Base-by-base conservation (phyloP, 1,140 invertebrate genomes). In the Zaprionus camerounensis region DNA sequence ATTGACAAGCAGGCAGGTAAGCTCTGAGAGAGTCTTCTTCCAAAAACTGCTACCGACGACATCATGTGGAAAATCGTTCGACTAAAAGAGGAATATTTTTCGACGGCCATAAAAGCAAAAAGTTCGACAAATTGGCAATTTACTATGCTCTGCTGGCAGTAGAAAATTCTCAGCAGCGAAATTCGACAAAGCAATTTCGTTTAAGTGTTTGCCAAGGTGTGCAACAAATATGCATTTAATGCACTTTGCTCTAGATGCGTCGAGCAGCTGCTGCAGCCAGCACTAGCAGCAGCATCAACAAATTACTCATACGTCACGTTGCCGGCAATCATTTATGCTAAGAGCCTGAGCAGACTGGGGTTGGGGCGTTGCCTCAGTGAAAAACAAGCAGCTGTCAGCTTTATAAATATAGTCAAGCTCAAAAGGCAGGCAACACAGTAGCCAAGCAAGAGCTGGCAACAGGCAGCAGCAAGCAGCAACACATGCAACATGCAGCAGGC, bases 151-250 rank as follows among this genome's bases (percentile, higher is more conserved):
- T 31, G 28, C 28, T 31, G 28, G 28, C 28, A 9, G 9, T 31
- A 49, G 38, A 55, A 63, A 75, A 71, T 71, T 80, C 62, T 66
- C 61, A 38, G 34, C 56, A 38, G 28, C n/a, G 26, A 72, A 77
- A 63, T 74, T 72, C 51, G 77, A 61, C 80, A 86, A 61, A 73
- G 83, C 41, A 72, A 75, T 71, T 75, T 67, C 71, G 59, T 73
- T 44, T 74, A 64, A 70, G 67, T 58, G 58, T 71, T 75, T 71
- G 53, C 59, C 71, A 77, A 82, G 81, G 81, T 82, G 81, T 69
- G 77, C 83, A 84, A 72, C 84, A 87, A 88, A 90, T 79, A 80
- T 88, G 85, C 84, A 81, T 84, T 88, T 88, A 90, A 88, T 88
- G 66, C 70, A 88, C 71, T 88, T 65, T 71, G 46, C 55, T 51